These are phyloP conservation scores for Druceiella hillmani DNA, from an alignment of 2,888 invertebrate species.

Conservation along the genomic window DNA sequence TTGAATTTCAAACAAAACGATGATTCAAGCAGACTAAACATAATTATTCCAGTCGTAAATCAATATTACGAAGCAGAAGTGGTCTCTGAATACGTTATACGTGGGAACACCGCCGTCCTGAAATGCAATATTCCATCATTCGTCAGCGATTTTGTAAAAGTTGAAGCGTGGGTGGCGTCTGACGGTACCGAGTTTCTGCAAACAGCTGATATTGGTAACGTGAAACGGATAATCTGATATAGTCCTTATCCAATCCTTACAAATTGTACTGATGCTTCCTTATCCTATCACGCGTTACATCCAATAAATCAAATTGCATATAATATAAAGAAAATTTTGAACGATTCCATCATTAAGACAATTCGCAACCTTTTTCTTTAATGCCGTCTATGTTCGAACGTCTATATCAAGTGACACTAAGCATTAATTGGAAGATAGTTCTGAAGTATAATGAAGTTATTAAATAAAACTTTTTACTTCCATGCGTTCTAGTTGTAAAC, in stretches of 20 bases:
- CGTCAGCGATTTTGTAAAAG: constrained; percentile 86
- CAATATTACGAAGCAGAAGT: constrained; percentile 87
- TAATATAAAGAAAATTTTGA: too few relatives aligned
- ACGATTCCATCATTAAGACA: too few relatives aligned
- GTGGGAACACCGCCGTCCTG: constrained; percentile 80
- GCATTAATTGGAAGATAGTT: too few relatives aligned
- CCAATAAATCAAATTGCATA: too few relatives aligned
- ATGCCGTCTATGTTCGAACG: too few relatives aligned
- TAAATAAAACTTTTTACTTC: constrained; percentile 3
- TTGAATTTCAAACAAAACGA: not conserved
- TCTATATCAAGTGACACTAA: too few relatives aligned
- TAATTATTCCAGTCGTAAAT: constrained; percentile 76
- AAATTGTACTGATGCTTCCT: constrained; percentile 15
- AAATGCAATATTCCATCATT: constrained; percentile 89
- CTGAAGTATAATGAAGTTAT: too few relatives aligned
- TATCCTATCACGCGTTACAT: not conserved
- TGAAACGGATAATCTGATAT: too few relatives aligned
- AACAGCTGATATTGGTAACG: constrained; percentile 67
- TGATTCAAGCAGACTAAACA: too few relatives aligned
- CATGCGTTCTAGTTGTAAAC: constrained; percentile 63
- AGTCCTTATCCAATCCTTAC: too few relatives aligned
- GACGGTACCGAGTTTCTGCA: constrained; percentile 65
- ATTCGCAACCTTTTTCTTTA: too few relatives aligned
- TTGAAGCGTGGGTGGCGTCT: constrained; percentile 73
- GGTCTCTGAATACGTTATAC: constrained; percentile 84